Evolutionary conservation across 2,797 vertebrate species (phyloP), one percentile per base, ranked within the genome.

Genomic region (Ispidina picta): DNA sequence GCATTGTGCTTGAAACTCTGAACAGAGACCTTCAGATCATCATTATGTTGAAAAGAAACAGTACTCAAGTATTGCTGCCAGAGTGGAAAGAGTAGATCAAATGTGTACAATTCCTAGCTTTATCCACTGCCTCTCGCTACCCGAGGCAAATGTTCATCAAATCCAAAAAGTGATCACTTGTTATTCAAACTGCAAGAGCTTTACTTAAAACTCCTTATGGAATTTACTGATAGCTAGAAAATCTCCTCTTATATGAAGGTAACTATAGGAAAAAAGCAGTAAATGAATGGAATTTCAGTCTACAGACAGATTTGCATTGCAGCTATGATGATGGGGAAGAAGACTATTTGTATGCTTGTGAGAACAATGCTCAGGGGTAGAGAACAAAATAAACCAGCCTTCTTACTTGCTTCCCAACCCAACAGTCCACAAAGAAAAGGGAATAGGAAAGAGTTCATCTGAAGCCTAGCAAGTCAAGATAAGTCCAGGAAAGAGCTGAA

Each of bases 361-460:
- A 80, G 84, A 68, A 8, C 43, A 88, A 33, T 8, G 35, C 29
- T 85, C 8, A 21, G 10, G 4, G 8, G 5, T 6, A 51, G 41
- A 89, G 44, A 70, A 52, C 5, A 70, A 66, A 77, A 82, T 12
- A 69, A 48, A 3, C 0, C 12, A 60, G 21, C 4, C 4, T 51
- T 79, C 44, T 43, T 54, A 6, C 4, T 46, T 54, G 10, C 26
- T 89, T 84, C 39, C 33, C 26, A 84, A 82, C 51, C 7, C 16
- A 88, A 17, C 8, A 9, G 31, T 44, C 10, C 10, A 10, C 0
- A 0, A 78, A 68, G 2, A 3, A 77, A 35, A 0, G 4, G 56
- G 41, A 78, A 15, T 6, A 82, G 8, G n/a, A 83, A 83, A 52
- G 10, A 71, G n/a, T 12, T 56, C 13, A n/a, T 52, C 21, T 71